Base-by-base conservation (phyloP, 2,113 vertebrate species). In the Hyperopisus bebe region DNA sequence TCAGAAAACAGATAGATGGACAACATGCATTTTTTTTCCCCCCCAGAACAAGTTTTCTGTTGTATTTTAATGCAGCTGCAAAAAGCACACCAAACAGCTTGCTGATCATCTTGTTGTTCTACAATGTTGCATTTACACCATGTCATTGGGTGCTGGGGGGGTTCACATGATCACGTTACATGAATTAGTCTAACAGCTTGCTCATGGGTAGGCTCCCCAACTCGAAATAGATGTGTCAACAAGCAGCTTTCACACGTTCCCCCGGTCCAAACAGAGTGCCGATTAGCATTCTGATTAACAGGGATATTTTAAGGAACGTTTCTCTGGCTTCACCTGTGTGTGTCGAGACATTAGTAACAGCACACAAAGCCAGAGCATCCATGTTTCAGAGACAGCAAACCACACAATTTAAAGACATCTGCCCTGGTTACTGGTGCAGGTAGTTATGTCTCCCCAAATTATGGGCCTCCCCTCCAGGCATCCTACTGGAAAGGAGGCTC, bases 181-280 rank as follows among this genome's bases (percentile, higher is more conserved):
- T 39, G 77, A 89, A 53, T 82, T 11, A 42, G 47, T 42, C 21
- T 24, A 50, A 46, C 31, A 8, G 0, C 35, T 83, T 83, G 24
- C 46, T 31, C 27, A 13, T 53, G 74, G 74, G 27, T 77, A 47
- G 7, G 44, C 10, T 24, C 82, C 39, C 15, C 19, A 1, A 24
- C 70, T 83, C 44, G 35, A 77, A 87, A 50, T 27, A 89, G 66
- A 91, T 19, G 88, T 88, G 85, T 58, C 9, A 66, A 50, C 35
- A 58, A 17, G 84, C 88, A 48, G 88, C 39, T 35, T 82, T 89
- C 66, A 58, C 90, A 89, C 83, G 5, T 86, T 46, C 77, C 35
- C 50, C 50, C 21, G 47, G 19, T 70, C 55, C 55, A 44, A 50
- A 47, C 62, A 21, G 80, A 82, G 50, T 58, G 66, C 15, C 35